Percentiles rank a stretch among this genome's conserved stretches.
These are phyloP conservation scores for Rattus norvegicus DNA, from an alignment of 2,113 vertebrate genomes.

Conservation along the genomic window GRCr8 NC_086026.1:109536501-109537000, in stretches of 20 bases:
- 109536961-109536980: not conserved
- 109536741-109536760: not conserved
- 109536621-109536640: not conserved
- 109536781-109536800: constrained; percentile 20
- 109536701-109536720: not conserved
- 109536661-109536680: not conserved
- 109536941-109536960: constrained; percentile 20
- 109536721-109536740: constrained; percentile 19
- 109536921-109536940: not conserved
- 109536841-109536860: no score
- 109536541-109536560: not conserved
- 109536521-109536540: not conserved
- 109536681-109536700: not conserved
- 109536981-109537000: not conserved
- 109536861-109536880: no score
- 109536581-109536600: not conserved
- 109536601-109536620: not conserved
- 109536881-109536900: not conserved
- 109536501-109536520: not conserved
- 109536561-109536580: constrained; percentile 46
- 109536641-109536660: not conserved
- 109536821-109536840: not conserved
- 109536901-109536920: not conserved
- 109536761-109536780: constrained; percentile 31
- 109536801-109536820: not conserved